These are phyloP conservation scores for Aegotheles bennettii DNA, from an alignment of 2,113 vertebrate species.

Conservation along the genomic window DNA sequence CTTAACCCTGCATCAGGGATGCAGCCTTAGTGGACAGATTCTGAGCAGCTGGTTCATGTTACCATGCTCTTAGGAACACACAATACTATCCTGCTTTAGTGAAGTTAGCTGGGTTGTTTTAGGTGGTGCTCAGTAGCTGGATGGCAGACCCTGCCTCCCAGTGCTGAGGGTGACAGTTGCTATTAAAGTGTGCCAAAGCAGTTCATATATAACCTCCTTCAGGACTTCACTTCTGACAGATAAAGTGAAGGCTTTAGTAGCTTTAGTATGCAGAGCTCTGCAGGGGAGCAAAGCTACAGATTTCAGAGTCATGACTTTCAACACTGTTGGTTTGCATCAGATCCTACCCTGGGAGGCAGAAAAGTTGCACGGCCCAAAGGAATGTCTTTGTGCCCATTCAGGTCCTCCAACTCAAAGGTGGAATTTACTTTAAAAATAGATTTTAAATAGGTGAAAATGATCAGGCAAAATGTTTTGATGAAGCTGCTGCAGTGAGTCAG, in stretches of 20 bases:
- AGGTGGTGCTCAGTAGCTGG: neutral
- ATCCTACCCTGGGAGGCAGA: neutral
- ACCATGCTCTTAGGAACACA: fast-evolving
- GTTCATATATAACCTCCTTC: neutral
- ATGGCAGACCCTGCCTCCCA: neutral
- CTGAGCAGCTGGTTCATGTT: neutral
- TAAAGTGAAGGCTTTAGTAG: neutral
- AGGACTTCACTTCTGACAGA: neutral
- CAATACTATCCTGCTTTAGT: fast-evolving
- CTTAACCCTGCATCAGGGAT: neutral
- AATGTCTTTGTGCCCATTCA: neutral
- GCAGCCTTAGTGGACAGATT: neutral
- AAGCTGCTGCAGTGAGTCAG: neutral
- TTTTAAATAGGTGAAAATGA: neutral
- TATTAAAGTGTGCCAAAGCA: neutral
- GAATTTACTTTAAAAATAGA: neutral
- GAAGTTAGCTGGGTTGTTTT: neutral
- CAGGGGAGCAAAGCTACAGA: neutral
- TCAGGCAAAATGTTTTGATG: neutral
- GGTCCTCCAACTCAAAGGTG: neutral
- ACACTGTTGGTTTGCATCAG: neutral
- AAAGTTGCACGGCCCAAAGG: neutral
- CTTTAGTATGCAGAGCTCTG: fast-evolving
- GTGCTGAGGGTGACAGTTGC: neutral
- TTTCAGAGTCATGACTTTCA: neutral